Evolutionary conservation across 2,797 vertebrate species (phyloP).

Genomic region (Gallirallus australis): DNA sequence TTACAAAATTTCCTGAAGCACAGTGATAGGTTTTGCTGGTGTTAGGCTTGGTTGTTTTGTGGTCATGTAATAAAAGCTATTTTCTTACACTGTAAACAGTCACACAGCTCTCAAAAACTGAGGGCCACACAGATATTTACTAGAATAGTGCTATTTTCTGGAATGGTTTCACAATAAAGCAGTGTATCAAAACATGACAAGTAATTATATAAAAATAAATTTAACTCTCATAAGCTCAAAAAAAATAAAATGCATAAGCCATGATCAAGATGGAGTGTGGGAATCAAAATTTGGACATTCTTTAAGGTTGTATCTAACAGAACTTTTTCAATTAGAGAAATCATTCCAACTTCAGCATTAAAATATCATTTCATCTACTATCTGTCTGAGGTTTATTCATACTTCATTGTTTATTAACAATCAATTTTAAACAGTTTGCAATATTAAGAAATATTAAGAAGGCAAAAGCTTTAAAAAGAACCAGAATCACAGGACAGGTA

Average conservation of each 20-base stretch:
- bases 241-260: neutral
- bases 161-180: neutral
- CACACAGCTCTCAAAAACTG: neutral
- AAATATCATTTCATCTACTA: neutral
- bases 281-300: neutral
- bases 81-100: neutral
- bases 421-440: neutral
- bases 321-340: neutral
- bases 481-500: neutral
- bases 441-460: neutral
- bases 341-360: neutral
- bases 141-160: neutral
- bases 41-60: neutral
- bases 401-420: neutral
- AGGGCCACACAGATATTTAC: neutral
- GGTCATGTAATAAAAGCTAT: neutral
- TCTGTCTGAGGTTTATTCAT: neutral
- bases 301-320: neutral
- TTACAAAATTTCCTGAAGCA: neutral
- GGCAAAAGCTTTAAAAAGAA: neutral
- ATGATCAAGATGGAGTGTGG: neutral
- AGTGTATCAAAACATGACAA: neutral
- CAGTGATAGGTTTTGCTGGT: neutral
- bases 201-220: neutral
- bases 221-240: neutral